Evolutionary conservation across 2,888 invertebrate species (phyloP).

Genomic region (Caenorhabditis sp.): DNA sequence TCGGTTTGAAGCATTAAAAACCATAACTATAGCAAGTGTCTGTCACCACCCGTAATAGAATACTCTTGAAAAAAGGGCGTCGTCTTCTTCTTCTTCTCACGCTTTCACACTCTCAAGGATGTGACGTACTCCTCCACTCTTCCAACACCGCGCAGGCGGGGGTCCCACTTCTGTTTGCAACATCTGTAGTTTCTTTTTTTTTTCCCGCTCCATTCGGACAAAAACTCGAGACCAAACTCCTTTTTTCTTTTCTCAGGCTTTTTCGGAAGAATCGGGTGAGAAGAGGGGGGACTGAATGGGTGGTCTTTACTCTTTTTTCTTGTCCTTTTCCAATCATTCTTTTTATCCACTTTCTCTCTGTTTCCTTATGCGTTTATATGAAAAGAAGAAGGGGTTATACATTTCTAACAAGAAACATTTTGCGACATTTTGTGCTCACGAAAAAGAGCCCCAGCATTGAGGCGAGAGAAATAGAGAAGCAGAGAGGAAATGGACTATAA

Average conservation of each 20-base stretch:
- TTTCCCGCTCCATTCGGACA: neutral
- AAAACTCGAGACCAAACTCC: slow-evolving; percentile 30
- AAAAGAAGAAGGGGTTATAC: neutral
- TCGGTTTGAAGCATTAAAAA: neutral
- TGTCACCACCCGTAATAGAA: slow-evolving; percentile 43
- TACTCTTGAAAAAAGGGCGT: slow-evolving; percentile 46
- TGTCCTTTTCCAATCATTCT: slow-evolving; percentile 33
- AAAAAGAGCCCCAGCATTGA: neutral
- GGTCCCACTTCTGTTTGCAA: slow-evolving; percentile 28
- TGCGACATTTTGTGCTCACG: slow-evolving; percentile 28
- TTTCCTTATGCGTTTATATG: slow-evolving; percentile 26
- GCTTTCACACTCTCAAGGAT: slow-evolving; percentile 53
- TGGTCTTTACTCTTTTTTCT: slow-evolving; percentile 49
- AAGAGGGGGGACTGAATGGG: neutral
- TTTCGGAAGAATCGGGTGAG: neutral
- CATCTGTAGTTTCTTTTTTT: slow-evolving; percentile 25
- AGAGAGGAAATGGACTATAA: slow-evolving; percentile 27
- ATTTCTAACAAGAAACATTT: slow-evolving; percentile 41
- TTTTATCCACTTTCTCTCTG: slow-evolving; percentile 14
- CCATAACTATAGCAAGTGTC: slow-evolving; percentile 17
- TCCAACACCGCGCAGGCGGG: neutral
- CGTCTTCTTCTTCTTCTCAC: slow-evolving; percentile 32
- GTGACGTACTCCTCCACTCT: slow-evolving; percentile 24
- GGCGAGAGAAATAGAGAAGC: slow-evolving; percentile 10
- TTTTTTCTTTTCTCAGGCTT: slow-evolving; percentile 16